Conservation (phyloP, 2,888 invertebrate species). For the Chalcis sispes region DNA sequence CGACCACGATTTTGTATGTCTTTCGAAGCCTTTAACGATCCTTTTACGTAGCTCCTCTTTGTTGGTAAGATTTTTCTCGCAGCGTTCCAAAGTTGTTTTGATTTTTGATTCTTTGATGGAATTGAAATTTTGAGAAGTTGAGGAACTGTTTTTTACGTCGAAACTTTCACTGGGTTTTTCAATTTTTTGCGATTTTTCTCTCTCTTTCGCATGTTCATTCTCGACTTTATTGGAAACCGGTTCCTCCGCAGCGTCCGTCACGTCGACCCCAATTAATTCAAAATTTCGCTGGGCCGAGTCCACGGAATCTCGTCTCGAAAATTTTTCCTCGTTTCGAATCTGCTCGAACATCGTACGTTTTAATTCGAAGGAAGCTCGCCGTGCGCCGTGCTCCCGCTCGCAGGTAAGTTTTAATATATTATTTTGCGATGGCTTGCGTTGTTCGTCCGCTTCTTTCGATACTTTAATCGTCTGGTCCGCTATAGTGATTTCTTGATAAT, state of each 20-base stretch:
- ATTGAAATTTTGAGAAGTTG: too few relatives aligned
- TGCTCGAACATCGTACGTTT: slow-evolving; percentile 50
- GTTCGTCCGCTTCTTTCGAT: background rate
- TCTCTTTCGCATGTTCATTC: background rate
- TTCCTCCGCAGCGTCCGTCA: background rate
- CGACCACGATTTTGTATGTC: slow-evolving; percentile 44
- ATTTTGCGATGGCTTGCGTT: background rate
- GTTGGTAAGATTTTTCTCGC: background rate
- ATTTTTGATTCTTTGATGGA: too few relatives aligned
- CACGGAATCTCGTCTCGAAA: slow-evolving; percentile 65
- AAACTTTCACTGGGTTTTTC: background rate
- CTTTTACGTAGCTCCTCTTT: background rate
- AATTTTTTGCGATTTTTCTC: background rate
- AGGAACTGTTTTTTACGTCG: background rate
- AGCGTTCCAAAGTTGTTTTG: too few relatives aligned
- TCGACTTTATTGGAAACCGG: background rate
- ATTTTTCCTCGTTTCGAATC: slow-evolving; percentile 36
- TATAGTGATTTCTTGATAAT: slow-evolving; percentile 60
- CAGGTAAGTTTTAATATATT: background rate
- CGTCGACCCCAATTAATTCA: slow-evolving; percentile 64
- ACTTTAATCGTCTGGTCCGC: slow-evolving; percentile 57
- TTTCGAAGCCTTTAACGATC: slow-evolving; percentile 30
- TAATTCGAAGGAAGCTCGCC: slow-evolving; percentile 54
- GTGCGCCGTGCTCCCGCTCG: slow-evolving; percentile 42
- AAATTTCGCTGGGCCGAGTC: slow-evolving; percentile 66